phyloP scores from a whole-genome alignment of 2,888 invertebrate genomes.

The Monochamus alternatus region DNA sequence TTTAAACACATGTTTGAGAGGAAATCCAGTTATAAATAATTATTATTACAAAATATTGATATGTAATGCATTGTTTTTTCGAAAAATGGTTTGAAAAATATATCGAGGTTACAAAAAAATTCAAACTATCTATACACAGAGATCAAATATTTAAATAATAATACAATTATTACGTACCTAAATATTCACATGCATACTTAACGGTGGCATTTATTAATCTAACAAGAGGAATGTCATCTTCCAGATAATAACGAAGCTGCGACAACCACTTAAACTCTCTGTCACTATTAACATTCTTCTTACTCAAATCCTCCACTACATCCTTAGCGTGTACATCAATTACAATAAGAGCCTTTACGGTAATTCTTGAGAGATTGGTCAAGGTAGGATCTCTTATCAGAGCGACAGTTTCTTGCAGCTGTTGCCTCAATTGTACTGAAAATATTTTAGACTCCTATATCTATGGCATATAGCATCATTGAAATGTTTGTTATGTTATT shows the following conservation, averaged over 20 bases:
- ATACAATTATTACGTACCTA: constrained; percentile 69
- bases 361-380: constrained; percentile 81
- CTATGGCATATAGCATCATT: neutral
- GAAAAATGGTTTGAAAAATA: too few relatives aligned
- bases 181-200: constrained; percentile 87
- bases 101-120: too few relatives aligned
- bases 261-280: constrained; percentile 90
- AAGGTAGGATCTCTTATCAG: constrained; percentile 82
- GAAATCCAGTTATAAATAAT: too few relatives aligned
- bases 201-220: constrained; percentile 87
- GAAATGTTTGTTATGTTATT: too few relatives aligned
- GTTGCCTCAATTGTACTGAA: constrained; percentile 63
- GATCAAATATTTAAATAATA: too few relatives aligned
- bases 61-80: too few relatives aligned
- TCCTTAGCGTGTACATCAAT: constrained; percentile 91
- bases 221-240: constrained; percentile 79
- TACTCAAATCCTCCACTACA: constrained; percentile 79
- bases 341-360: constrained; percentile 87
- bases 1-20: too few relatives aligned
- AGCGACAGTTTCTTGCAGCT: constrained; percentile 83
- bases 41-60: too few relatives aligned
- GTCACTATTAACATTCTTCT: constrained; percentile 78
- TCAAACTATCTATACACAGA: too few relatives aligned
- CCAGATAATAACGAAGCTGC: constrained; percentile 84
- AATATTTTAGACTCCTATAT: constrained; percentile 1